Evolutionary conservation across 2,797 vertebrate species (phyloP).

Genomic region (Gymnodraco acuticeps): DNA sequence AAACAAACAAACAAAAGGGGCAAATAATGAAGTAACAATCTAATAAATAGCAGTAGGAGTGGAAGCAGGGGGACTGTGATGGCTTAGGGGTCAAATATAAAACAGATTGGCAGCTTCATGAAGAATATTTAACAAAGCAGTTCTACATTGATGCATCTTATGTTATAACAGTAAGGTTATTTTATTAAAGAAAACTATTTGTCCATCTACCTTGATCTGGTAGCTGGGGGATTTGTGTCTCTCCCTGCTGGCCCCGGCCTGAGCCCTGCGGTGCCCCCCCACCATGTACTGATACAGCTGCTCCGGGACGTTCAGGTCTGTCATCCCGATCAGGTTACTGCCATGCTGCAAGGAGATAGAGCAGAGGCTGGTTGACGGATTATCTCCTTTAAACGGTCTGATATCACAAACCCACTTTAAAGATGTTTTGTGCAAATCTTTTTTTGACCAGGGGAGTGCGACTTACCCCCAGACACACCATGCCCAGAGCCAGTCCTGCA

Average conservation of each 20-base stretch:
- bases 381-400: neutral
- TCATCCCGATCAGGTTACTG: constrained; percentile 98
- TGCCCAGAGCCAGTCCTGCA: constrained; percentile 96
- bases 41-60: no score
- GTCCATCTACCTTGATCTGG: constrained; percentile 92
- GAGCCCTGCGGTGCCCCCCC: constrained; percentile 93
- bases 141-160: neutral
- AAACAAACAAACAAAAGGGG: no score
- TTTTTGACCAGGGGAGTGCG: no score
- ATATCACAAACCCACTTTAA: neutral
- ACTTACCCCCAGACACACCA: constrained; percentile 97
- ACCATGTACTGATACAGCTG: constrained; percentile 99
- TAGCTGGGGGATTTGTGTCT: constrained; percentile 99
- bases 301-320: constrained; percentile 96
- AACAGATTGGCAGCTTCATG: neutral
- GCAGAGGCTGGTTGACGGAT: neutral
- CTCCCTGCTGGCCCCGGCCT: constrained; percentile 92
- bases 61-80: no score
- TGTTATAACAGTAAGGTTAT: neutral
- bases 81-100: neutral
- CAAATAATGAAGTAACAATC: no score
- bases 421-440: no score
- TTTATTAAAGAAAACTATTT: no score
- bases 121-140: neutral
- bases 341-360: constrained; percentile 87